These are phyloP conservation scores for Salminus brasiliensis DNA, from an alignment of 2,113 vertebrate genomes.

Conservation along the genomic window DNA sequence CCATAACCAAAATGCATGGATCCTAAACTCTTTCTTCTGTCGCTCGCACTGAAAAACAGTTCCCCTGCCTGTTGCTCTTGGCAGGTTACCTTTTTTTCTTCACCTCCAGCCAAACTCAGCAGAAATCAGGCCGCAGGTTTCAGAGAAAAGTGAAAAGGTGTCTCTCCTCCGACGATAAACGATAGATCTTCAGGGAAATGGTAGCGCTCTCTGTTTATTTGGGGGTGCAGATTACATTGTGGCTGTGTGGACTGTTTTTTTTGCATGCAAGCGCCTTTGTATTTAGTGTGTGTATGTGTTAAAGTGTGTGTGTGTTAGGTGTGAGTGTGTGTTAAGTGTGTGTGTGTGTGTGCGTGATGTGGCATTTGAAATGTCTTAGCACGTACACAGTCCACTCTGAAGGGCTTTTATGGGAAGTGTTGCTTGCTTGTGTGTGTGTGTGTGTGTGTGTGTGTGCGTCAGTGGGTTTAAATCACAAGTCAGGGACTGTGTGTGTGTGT, in stretches of 20 bases:
- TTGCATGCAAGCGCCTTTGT: constrained; percentile 69
- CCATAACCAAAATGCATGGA: constrained; percentile 23
- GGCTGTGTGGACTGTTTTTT: constrained; percentile 57
- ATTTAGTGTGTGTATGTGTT: constrained; percentile 48
- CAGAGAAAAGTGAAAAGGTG: constrained; percentile 47
- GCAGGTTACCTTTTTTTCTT: neutral
- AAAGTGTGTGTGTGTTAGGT: constrained; percentile 53
- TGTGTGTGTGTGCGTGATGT: constrained; percentile 48
- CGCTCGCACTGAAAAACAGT: constrained; percentile 14
- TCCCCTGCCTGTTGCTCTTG: neutral
- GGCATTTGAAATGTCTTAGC: neutral
- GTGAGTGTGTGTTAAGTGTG: constrained; percentile 50
- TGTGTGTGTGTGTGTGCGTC: constrained; percentile 14
- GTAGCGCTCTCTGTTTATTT: constrained; percentile 57
- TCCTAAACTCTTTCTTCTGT: constrained; percentile 14
- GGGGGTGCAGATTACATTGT: constrained; percentile 55
- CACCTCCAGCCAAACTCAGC: constrained; percentile 20
- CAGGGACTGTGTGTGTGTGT: neutral
- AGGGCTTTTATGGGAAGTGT: neutral
- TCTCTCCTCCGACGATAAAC: constrained; percentile 53
- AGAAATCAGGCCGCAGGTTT: constrained; percentile 49
- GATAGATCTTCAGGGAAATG: constrained; percentile 60
- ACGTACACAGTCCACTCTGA: neutral
- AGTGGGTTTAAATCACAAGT: neutral
- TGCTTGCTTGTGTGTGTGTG: constrained; percentile 17